These are phyloP conservation scores for Barnardius zonarius DNA, from an alignment of 2,113 vertebrate species.

Conservation along the genomic window DNA sequence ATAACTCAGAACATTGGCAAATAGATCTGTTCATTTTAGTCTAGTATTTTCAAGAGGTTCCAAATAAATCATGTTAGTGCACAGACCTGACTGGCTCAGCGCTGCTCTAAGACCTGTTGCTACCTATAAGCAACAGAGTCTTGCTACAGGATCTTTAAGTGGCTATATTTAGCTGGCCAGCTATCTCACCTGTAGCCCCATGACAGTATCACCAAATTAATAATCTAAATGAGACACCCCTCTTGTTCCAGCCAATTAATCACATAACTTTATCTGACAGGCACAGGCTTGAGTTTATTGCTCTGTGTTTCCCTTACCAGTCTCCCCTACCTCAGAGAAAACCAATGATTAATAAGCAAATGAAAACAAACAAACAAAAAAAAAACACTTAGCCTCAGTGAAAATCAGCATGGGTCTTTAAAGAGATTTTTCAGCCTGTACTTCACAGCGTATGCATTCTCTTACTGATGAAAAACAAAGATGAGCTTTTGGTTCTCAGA, in stretches of 20 bases:
- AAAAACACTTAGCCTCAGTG: neutral
- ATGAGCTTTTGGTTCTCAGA: neutral
- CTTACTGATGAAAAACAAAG: neutral
- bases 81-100: neutral
- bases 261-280: slow-evolving; percentile 11
- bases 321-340: neutral
- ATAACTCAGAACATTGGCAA: neutral
- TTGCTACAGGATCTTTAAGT: neutral
- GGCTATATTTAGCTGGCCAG: neutral
- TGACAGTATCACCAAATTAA: neutral
- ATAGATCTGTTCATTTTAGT: neutral
- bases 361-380: neutral
- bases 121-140: neutral
- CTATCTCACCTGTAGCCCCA: neutral
- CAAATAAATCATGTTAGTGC: neutral
- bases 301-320: neutral
- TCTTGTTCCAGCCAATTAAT: neutral
- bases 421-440: neutral
- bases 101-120: neutral
- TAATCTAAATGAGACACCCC: neutral
- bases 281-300: neutral
- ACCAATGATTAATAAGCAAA: slow-evolving; percentile 12
- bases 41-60: neutral
- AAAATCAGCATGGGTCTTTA: neutral
- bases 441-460: neutral